Base-by-base conservation (phyloP, 2,797 vertebrate genomes). In the Gymnodraco acuticeps region DNA sequence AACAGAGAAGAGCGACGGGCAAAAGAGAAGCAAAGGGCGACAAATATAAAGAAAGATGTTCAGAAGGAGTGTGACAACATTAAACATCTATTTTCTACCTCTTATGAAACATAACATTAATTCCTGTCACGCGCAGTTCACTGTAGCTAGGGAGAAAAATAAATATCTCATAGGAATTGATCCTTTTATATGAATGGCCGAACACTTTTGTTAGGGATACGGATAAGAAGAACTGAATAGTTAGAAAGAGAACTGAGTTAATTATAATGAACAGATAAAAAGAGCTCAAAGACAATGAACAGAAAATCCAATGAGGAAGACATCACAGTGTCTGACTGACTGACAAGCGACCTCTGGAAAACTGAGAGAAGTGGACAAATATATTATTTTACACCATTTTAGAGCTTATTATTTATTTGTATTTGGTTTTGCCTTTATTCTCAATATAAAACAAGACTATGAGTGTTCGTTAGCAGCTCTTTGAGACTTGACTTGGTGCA, bases 51-150 rank as follows among this genome's bases (percentile, higher is more conserved):
- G 41, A 19, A 48, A 52, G 59, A 38, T 1, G 1, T 41, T 73
- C 4, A 47, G 43, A 66, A 54, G 68, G n/a, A 52, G 48, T 5
- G 42, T 58, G 47, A 60, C 62, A 11, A 10, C 11, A 20, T 33
- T n/a, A 53, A 64, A 53, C 27, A 27, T 70, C 20, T 13, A 12
- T 33, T 16, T 1, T 56, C 17, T 31, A 15, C 70, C 67, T 11
- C 50, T 73, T 60, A 27, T 42, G 20, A 55, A 71, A 66, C 31
- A 2, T 42, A 31, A 66, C 38, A 77, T 45, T 41, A 75, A 82
- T 75, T 74, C 76, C 12, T 81, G 73, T 82, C 75, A 53, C 12
- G 14, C 5, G 6, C 48, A 78, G 77, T 72, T 80, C 73, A 81
- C 3, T 45, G 45, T 59, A 41, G 55, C 16, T 10, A 0, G 33